Conservation (phyloP, 2,113 vertebrate genomes). For the Castor canadensis region DNA sequence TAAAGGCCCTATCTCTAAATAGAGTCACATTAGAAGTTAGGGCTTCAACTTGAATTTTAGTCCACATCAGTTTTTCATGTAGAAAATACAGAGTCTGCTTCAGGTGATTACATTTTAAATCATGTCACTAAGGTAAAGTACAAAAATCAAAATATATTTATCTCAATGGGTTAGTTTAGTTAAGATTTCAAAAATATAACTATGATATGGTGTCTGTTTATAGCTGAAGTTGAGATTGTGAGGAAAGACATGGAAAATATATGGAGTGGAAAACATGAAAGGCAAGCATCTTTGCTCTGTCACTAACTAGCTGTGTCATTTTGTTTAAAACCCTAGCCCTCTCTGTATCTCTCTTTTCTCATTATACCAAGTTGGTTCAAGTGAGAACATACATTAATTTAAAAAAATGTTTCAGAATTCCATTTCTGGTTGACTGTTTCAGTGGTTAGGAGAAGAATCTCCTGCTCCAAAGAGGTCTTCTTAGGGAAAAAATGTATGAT, state of each 20-base stretch:
- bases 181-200: background rate
- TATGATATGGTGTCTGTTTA: conserved; percentile 10
- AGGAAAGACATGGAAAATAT: background rate
- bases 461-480: background rate
- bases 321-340: background rate
- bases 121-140: background rate
- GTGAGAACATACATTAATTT: conserved; percentile 45
- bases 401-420: conserved; percentile 57
- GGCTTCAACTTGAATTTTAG: background rate
- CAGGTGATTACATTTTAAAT: conserved; percentile 26
- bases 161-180: background rate
- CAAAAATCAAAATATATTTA: conserved; percentile 49
- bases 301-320: background rate
- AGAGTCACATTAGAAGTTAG: background rate
- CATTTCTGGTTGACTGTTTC: background rate
- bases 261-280: background rate
- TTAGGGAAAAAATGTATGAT: conserved; percentile 27
- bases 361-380: conserved; percentile 22
- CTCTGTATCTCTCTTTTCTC: conserved; percentile 22
- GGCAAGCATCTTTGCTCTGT: background rate
- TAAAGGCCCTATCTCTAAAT: background rate
- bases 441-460: conserved; percentile 5
- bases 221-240: background rate
- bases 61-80: background rate
- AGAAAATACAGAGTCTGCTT: background rate